phyloP scores from a whole-genome alignment of 1,140 invertebrate species.

The Hestina assimilis region DNA sequence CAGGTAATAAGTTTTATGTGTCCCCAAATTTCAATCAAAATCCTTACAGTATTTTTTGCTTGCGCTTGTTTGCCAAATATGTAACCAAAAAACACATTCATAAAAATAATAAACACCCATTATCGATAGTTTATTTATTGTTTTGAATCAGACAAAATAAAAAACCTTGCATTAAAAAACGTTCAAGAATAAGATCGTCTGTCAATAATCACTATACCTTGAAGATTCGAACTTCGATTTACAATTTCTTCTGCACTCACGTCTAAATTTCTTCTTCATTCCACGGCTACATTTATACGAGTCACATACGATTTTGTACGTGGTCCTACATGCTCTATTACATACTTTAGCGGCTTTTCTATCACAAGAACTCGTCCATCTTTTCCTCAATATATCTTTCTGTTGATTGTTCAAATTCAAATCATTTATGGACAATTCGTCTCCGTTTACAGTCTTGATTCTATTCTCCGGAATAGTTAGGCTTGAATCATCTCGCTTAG shows the following conservation, averaged over 20 bases:
- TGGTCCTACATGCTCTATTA: constrained; percentile 33
- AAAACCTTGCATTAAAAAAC: too few species aligned
- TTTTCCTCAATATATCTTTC: constrained; percentile 29
- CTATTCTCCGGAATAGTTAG: background rate
- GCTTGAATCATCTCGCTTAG: background rate
- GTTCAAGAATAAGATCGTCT: too few species aligned
- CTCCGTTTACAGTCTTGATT: background rate
- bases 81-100: too few species aligned
- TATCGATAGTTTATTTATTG: too few species aligned
- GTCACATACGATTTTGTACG: constrained; percentile 35
- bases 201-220: constrained; percentile 3
- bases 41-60: too few species aligned
- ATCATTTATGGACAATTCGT: constrained; percentile 9
- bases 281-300: constrained; percentile 30
- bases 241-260: constrained; percentile 42
- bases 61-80: too few species aligned
- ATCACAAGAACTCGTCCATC: constrained; percentile 33
- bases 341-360: constrained; percentile 39
- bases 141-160: too few species aligned
- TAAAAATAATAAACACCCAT: too few species aligned
- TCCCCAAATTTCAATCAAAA: too few species aligned
- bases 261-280: constrained; percentile 39
- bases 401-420: constrained; percentile 25
- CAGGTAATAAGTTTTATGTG: too few species aligned
- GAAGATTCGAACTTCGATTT: constrained; percentile 20